phyloP scores from a whole-genome alignment of 2,113 vertebrate species.

The Notechis scutatus region DNA sequence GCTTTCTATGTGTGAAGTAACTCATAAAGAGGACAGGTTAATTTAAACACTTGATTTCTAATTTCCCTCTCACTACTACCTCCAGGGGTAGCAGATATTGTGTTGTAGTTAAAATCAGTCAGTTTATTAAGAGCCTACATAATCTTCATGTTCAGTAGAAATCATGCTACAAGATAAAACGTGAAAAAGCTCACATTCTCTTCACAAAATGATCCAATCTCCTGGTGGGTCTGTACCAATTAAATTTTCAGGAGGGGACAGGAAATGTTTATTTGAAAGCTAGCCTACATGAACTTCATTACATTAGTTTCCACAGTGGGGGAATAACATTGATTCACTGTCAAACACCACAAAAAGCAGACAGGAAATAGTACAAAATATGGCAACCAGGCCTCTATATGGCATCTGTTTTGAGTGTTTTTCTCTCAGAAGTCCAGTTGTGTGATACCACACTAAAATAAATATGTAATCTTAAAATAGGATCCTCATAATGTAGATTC shows the following conservation, averaged over 20 bases:
- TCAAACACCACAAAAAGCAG: not conserved
- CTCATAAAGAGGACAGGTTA: not conserved
- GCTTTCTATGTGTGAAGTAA: not conserved
- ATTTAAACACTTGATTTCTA: not conserved
- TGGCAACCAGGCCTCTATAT: not conserved
- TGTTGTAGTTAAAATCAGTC: not conserved
- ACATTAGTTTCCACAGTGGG: not conserved
- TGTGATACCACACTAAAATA: not conserved
- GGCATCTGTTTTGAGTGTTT: not conserved
- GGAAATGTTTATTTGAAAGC: not conserved
- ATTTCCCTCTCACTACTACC: not conserved
- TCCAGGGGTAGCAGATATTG: not conserved
- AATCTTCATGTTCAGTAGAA: not conserved
- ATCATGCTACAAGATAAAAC: not conserved
- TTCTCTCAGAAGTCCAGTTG: not conserved
- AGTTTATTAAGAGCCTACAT: not conserved
- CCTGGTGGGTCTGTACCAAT: not conserved
- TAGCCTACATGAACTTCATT: not conserved
- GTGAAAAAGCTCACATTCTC: not conserved
- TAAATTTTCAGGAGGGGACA: not conserved
- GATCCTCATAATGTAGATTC: not conserved
- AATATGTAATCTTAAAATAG: not conserved
- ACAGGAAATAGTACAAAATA: not conserved
- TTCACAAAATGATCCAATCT: not conserved
- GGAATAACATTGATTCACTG: not conserved